Evolutionary conservation across 2,888 invertebrate species (phyloP).

Genomic region (Chymomyza fuscimana): DNA sequence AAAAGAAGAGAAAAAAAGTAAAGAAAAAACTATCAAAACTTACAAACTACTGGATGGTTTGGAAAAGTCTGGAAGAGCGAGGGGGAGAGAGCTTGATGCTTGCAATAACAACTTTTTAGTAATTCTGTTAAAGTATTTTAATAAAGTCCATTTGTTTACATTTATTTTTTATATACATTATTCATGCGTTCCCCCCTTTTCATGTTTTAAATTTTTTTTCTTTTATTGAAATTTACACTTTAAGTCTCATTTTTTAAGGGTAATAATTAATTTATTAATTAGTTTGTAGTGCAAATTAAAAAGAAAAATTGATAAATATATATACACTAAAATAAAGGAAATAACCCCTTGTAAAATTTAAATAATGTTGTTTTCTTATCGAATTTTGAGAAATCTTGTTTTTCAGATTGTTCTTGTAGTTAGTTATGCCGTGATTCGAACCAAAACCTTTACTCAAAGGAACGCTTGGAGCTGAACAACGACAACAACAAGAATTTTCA

Average conservation of each 20-base stretch:
- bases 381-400: too few relatives aligned
- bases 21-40: slow-evolving; percentile 32
- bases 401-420: too few relatives aligned
- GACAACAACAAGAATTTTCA: too few relatives aligned
- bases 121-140: slow-evolving; percentile 41
- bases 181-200: slow-evolving; percentile 45
- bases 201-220: slow-evolving; percentile 45
- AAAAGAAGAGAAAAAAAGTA: slow-evolving; percentile 10
- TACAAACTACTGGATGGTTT: slow-evolving; percentile 18
- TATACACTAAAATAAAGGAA: slow-evolving; percentile 63
- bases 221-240: slow-evolving; percentile 59
- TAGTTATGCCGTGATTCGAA: too few relatives aligned
- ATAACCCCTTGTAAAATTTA: slow-evolving; percentile 49
- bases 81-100: not conserved
- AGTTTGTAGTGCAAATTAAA: slow-evolving; percentile 63
- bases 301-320: slow-evolving; percentile 48
- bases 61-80: not conserved
- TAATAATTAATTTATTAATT: slow-evolving; percentile 75
- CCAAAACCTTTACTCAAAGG: slow-evolving; percentile 8
- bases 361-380: not conserved
- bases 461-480: too few relatives aligned
- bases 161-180: slow-evolving; percentile 34
- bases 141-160: slow-evolving; percentile 5
- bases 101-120: slow-evolving; percentile 10
- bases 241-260: slow-evolving; percentile 66